Evolutionary conservation across 2,888 invertebrate species (phyloP).

Genomic region (Pseudococcus viburni): DNA sequence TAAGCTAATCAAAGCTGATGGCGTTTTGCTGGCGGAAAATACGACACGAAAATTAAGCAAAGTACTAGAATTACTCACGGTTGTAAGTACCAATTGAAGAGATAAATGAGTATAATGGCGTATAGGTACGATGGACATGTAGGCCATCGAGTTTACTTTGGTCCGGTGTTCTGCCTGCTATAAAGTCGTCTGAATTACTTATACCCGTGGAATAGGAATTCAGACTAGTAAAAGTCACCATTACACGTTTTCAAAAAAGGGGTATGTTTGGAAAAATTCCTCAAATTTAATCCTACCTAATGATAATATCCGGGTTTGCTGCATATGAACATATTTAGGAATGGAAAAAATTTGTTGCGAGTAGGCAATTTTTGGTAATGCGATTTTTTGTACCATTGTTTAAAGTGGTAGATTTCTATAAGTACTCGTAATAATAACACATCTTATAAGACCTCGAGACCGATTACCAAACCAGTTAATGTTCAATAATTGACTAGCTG

Average conservation of each 20-base stretch:
- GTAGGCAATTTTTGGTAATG: not conserved
- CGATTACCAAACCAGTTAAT: conserved; percentile 32
- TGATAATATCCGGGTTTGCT: not conserved
- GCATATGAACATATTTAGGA: not conserved
- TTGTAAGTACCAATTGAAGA: conserved; percentile 12
- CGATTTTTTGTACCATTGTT: no score
- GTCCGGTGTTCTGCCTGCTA: not conserved
- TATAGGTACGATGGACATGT: conserved; percentile 17
- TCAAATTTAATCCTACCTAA: not conserved
- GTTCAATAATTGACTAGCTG: conserved; percentile 8
- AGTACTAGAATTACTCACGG: not conserved
- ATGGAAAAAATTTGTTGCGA: not conserved
- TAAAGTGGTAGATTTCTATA: not conserved
- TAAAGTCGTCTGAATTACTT: no score
- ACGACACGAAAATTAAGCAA: not conserved
- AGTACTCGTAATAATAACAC: no score
- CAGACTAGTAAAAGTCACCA: not conserved
- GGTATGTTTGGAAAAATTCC: not conserved
- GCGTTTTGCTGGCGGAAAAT: not conserved
- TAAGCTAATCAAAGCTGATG: not conserved
- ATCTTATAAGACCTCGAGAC: conserved; percentile 15
- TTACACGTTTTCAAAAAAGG: not conserved
- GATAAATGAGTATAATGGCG: conserved; percentile 23
- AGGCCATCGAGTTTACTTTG: conserved; percentile 15
- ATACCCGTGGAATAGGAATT: no score